These are phyloP conservation scores for Zaprionus bogoriensis DNA, from an alignment of 2,888 invertebrate species.

Conservation along the genomic window DNA sequence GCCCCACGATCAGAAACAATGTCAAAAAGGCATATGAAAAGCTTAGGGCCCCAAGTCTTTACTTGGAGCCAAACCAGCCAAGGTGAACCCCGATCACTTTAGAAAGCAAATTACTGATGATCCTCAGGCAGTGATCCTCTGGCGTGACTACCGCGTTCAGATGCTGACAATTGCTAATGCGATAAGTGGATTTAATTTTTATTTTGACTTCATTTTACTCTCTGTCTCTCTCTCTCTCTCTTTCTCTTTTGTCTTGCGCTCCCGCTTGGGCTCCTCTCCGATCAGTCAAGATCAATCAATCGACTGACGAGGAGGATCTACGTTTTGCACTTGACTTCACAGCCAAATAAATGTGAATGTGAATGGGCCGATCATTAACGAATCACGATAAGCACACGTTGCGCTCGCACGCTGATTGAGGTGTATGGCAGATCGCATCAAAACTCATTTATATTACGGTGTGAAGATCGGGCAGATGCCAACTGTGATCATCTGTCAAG, in stretches of 20 bases:
- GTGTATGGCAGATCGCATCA: slow-evolving; percentile 29
- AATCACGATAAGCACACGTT: slow-evolving; percentile 36
- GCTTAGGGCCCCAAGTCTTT: slow-evolving; percentile 15
- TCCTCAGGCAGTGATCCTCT: slow-evolving; percentile 64
- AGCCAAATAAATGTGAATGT: slow-evolving; percentile 24
- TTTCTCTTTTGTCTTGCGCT: not conserved
- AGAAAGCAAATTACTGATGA: slow-evolving; percentile 73
- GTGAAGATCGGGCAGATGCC: slow-evolving; percentile 14
- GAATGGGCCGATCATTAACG: slow-evolving; percentile 35
- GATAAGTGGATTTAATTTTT: slow-evolving; percentile 57
- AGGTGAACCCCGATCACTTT: slow-evolving; percentile 56
- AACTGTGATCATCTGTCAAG: not conserved
- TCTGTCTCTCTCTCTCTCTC: not conserved
- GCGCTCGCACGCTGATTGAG: slow-evolving; percentile 25
- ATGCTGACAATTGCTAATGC: slow-evolving; percentile 59
- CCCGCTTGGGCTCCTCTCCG: slow-evolving; percentile 26
- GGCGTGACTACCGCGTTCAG: slow-evolving; percentile 66
- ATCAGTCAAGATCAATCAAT: slow-evolving; percentile 69
- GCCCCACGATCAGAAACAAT: slow-evolving; percentile 42
- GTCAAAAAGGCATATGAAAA: slow-evolving; percentile 56
- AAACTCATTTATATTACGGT: slow-evolving; percentile 17
- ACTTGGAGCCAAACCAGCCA: not conserved
- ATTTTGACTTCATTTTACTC: not conserved
- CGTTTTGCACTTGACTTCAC: slow-evolving; percentile 60
- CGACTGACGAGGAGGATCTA: slow-evolving; percentile 28